These are phyloP conservation scores for Tachystola acroxantha DNA, from an alignment of 2,888 invertebrate species.

Conservation along the genomic window DNA sequence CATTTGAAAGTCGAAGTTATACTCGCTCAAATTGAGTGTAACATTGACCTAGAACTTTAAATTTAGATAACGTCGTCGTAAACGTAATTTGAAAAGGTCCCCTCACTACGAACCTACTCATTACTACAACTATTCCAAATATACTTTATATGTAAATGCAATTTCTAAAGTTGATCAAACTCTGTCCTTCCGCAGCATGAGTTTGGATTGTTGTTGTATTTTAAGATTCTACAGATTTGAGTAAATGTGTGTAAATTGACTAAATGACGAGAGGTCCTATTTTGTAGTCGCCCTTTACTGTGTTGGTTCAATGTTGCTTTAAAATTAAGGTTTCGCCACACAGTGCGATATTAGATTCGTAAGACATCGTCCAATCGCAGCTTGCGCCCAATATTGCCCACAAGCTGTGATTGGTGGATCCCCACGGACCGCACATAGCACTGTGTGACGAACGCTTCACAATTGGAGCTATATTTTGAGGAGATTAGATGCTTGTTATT, in stretches of 20 bases:
- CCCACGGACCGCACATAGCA: no score
- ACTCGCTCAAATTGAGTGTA: no score
- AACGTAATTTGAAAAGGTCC: no score
- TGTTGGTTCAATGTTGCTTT: conserved; percentile 45
- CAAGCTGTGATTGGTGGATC: no score
- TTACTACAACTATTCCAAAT: conserved; percentile 6
- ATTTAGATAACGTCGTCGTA: no score
- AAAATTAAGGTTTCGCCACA: no score
- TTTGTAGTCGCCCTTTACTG: conserved; percentile 30
- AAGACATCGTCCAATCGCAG: no score
- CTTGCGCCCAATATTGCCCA: no score
- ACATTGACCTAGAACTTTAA: no score
- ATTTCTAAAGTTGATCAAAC: conserved; percentile 29
- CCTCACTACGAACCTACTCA: conserved; percentile 3
- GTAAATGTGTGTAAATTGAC: conserved; percentile 29
- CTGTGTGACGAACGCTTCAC: no score
- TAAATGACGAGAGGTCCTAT: conserved; percentile 28
- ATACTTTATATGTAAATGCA: conserved; percentile 23
- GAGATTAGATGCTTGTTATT: conserved; percentile 32
- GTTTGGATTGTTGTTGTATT: conserved; percentile 52
- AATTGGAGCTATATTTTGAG: conserved; percentile 24
- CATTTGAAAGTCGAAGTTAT: no score
- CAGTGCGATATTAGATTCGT: no score
- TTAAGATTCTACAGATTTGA: conserved; percentile 42
- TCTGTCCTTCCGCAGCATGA: conserved; percentile 31